phyloP scores from a whole-genome alignment of 1,140 invertebrate species.

The Hestina assimilis region DNA sequence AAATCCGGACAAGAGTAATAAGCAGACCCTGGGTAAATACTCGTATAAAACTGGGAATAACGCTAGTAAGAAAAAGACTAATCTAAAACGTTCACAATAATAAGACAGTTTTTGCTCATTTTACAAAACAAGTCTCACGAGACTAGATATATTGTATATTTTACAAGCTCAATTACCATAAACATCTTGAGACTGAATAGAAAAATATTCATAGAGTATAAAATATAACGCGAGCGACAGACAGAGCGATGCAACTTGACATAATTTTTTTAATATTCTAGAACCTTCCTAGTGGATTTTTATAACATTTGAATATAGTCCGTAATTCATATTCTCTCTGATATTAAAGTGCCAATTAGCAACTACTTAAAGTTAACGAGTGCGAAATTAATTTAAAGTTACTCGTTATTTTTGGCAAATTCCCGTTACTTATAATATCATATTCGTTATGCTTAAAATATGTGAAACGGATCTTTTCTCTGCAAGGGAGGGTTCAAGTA shows the following conservation, averaged over 20 bases:
- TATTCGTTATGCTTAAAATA: too few species aligned
- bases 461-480: too few species aligned
- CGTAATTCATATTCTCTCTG: conserved; percentile 2
- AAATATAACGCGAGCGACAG: conserved; percentile 6
- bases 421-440: too few species aligned
- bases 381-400: not conserved
- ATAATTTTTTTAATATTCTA: conserved; percentile 6
- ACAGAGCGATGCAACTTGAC: conserved; percentile 6
- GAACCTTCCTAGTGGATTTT: not conserved
- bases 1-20: too few species aligned
- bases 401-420: conserved; percentile 1
- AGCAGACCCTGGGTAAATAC: too few species aligned
- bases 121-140: too few species aligned
- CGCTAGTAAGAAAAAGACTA: too few species aligned
- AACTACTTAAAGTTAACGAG: conserved; percentile 1
- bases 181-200: conserved; percentile 9
- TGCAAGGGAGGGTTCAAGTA: too few species aligned
- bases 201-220: conserved; percentile 22
- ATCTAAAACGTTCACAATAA: too few species aligned
- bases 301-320: conserved; percentile 10
- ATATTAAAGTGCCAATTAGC: conserved; percentile 10
- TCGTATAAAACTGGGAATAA: too few species aligned
- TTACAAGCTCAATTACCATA: conserved; percentile 10
- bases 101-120: too few species aligned
- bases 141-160: not conserved